Evolutionary conservation across 2,888 invertebrate genomes (phyloP).

Genomic region (Erebia epiphron): DNA sequence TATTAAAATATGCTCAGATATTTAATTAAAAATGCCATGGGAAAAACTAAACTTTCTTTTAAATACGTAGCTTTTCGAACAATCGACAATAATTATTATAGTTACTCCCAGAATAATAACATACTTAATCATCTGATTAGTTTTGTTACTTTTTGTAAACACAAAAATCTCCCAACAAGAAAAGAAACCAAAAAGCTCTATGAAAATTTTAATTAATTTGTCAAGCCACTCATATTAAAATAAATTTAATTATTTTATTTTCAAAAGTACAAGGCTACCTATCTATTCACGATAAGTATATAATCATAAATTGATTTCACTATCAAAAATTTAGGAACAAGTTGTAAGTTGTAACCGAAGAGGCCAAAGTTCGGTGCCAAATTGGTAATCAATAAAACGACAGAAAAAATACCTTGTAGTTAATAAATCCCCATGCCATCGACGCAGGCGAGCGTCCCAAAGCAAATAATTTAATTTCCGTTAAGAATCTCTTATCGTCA

Average conservation of each 20-base stretch:
- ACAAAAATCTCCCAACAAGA: neutral
- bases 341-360: neutral
- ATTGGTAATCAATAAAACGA: constrained; percentile 16
- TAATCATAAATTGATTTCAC: neutral
- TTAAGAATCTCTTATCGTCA: constrained; percentile 63
- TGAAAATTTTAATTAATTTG: neutral
- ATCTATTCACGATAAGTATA: neutral
- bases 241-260: neutral
- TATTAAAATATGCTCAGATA: too few species aligned
- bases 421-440: constrained; percentile 33
- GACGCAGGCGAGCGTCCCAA: constrained; percentile 32
- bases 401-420: constrained; percentile 1
- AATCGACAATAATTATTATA: too few species aligned
- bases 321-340: neutral
- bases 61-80: neutral
- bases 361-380: constrained; percentile 16
- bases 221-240: neutral
- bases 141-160: too few species aligned
- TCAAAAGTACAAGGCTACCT: neutral
- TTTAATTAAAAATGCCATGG: neutral
- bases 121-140: neutral
- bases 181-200: neutral
- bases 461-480: constrained; percentile 64
- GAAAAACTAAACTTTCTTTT: neutral
- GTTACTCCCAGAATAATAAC: neutral